Evolutionary conservation across 2,113 vertebrate genomes (phyloP).

Genomic region (Dasyprocta punctata): DNA sequence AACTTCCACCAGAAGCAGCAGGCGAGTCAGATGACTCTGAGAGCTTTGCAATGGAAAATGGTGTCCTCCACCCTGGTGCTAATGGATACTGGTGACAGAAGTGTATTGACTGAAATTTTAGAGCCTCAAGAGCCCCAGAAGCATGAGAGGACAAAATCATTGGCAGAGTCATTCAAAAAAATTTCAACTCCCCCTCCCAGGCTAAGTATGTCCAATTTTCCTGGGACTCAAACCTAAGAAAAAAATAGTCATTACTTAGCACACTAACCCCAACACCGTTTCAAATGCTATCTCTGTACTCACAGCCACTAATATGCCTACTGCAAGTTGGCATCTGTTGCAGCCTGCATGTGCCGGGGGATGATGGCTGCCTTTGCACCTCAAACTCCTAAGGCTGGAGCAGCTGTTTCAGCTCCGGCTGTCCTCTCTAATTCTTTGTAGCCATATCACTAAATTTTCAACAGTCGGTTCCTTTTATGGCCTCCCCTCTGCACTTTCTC

Average conservation of each 20-base stretch:
- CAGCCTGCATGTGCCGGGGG: slow-evolving; percentile 66
- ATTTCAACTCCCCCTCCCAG: slow-evolving; percentile 38
- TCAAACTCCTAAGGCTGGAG: slow-evolving; percentile 80
- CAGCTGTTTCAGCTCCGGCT: slow-evolving; percentile 83
- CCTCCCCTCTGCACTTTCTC: slow-evolving; percentile 31
- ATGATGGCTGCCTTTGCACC: slow-evolving; percentile 76
- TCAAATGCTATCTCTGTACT: slow-evolving; percentile 64
- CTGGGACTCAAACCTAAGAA: slow-evolving; percentile 21
- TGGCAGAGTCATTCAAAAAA: slow-evolving; percentile 78
- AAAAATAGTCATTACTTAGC: slow-evolving; percentile 52
- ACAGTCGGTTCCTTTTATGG: slow-evolving; percentile 80
- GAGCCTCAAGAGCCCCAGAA: background rate
- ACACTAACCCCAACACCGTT: slow-evolving; percentile 69
- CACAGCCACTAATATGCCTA: slow-evolving; percentile 78
- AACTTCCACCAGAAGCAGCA: background rate
- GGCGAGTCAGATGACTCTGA: background rate
- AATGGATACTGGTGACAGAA: background rate
- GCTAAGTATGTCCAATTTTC: slow-evolving; percentile 64
- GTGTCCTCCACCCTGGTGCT: background rate
- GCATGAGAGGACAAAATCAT: slow-evolving; percentile 57
- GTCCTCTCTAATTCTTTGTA: slow-evolving; percentile 79
- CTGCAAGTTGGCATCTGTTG: slow-evolving; percentile 75
- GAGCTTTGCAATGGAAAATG: background rate
- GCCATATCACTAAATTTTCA: slow-evolving; percentile 80
- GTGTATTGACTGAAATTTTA: background rate